phyloP scores from a whole-genome alignment of 2,797 vertebrate species.

The Orientallactaga sibirica region DNA sequence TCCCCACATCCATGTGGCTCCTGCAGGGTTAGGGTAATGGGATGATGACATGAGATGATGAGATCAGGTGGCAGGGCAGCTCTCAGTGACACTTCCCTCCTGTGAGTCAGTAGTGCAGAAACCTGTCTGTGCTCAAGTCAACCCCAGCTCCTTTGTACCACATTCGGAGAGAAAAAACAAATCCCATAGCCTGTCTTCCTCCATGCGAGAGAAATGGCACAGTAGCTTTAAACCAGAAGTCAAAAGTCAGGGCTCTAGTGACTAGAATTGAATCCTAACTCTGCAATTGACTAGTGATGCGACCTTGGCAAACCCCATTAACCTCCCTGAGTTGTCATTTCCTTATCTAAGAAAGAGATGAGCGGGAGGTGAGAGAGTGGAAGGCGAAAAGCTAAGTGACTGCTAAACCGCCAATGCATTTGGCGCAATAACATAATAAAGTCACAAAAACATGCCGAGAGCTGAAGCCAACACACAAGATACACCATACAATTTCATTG shows the following conservation, averaged over 20 bases:
- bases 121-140: not conserved
- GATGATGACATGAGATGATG: not conserved
- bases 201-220: not conserved
- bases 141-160: not conserved
- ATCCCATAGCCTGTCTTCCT: not conserved
- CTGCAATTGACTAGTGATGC: not conserved
- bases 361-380: not conserved
- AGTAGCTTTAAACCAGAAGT: not conserved
- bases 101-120: not conserved
- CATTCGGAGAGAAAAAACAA: not conserved
- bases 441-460: not conserved
- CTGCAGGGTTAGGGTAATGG: not conserved
- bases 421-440: not conserved
- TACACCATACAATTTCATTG: not conserved
- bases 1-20: not conserved
- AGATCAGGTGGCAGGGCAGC: not conserved
- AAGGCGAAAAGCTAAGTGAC: not conserved
- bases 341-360: not conserved
- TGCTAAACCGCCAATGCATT: not conserved
- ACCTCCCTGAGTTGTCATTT: not conserved
- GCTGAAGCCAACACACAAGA: not conserved
- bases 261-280: not conserved
- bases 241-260: not conserved
- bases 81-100: not conserved
- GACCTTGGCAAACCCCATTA: not conserved